These are phyloP conservation scores for Drosophila trichaetosa DNA, from an alignment of 2,888 invertebrate species.

Conservation along the genomic window DNA sequence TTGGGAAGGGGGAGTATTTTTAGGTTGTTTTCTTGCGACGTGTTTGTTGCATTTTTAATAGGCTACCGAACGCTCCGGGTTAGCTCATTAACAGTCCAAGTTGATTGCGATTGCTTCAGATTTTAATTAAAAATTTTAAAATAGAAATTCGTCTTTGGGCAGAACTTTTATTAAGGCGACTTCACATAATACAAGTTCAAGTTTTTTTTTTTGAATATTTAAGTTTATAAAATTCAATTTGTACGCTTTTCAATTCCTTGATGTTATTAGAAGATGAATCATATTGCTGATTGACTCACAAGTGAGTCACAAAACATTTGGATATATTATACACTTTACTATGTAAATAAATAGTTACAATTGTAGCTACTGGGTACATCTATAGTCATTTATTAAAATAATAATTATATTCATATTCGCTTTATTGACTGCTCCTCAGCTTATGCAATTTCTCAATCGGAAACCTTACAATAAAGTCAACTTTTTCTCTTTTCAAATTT, in stretches of 20 bases:
- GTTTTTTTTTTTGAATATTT: not conserved
- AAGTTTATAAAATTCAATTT: not conserved
- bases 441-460: not conserved
- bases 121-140: conserved; percentile 62
- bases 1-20: conserved; percentile 8
- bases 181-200: not conserved
- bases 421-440: not conserved
- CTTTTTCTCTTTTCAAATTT: conserved; percentile 7
- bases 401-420: not conserved
- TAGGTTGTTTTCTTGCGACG: conserved; percentile 54
- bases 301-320: not conserved
- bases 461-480: not conserved
- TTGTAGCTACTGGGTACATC: accelerated
- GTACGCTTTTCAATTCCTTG: not conserved
- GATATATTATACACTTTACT: not conserved
- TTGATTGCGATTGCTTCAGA: conserved; percentile 37
- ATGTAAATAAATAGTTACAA: not conserved
- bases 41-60: conserved; percentile 77
- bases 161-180: not conserved
- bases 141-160: not conserved
- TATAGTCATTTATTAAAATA: not conserved
- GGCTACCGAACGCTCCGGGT: conserved; percentile 55
- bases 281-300: not conserved
- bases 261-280: not conserved
- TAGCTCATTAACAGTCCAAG: conserved; percentile 73